A percentile compares a stretch with the other conserved stretches of the same genome.
Evolutionary conservation across 2,113 vertebrate genomes (phyloP).

Genomic region (Hypomesus transpacificus): DNA sequence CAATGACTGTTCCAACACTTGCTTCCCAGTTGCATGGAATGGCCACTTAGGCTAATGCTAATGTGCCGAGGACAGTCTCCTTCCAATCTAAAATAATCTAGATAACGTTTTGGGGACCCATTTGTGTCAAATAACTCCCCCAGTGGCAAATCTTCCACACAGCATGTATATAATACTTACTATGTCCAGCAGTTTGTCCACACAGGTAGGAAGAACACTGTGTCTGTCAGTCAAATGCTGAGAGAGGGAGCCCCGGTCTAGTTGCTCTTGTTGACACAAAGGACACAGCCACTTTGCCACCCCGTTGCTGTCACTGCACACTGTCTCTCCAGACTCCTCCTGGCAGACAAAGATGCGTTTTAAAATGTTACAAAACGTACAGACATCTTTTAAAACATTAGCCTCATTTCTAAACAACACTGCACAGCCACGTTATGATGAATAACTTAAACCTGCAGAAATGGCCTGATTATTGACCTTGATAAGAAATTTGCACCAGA

Average conservation of each 20-base stretch:
- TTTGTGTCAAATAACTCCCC: neutral
- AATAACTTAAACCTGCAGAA: neutral
- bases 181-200: slow-evolving; percentile 72
- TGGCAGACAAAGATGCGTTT: slow-evolving; percentile 34
- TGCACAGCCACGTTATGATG: neutral
- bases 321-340: slow-evolving; percentile 75
- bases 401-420: no score
- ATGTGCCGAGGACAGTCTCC: no score
- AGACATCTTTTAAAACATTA: neutral
- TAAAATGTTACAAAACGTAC: neutral
- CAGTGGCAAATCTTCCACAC: neutral
- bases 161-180: slow-evolving; percentile 54
- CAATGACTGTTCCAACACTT: no score
- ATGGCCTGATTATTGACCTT: slow-evolving; percentile 39
- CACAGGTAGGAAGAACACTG: slow-evolving; percentile 74
- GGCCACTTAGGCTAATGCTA: no score
- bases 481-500: slow-evolving; percentile 23
- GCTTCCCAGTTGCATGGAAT: no score
- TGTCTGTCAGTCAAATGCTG: slow-evolving; percentile 72
- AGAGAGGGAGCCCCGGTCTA: slow-evolving; percentile 65
- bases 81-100: no score
- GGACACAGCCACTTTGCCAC: slow-evolving; percentile 71
- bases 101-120: neutral
- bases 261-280: slow-evolving; percentile 71
- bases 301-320: slow-evolving; percentile 64